Evolutionary conservation across 2,888 invertebrate species (phyloP).

Genomic region (Glomeris marginata): DNA sequence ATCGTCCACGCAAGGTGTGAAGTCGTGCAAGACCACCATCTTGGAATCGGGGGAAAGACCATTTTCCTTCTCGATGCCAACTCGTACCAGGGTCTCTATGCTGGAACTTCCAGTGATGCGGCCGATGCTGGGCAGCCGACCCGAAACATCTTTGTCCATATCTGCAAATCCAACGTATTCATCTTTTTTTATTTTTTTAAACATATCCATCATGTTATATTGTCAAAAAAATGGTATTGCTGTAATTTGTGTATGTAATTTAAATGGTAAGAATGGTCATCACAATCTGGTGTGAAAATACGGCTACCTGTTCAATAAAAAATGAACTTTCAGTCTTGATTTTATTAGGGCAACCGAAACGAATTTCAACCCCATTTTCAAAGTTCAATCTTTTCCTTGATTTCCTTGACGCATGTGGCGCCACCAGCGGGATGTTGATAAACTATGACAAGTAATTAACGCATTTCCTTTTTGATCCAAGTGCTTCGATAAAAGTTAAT

Average conservation of each 20-base stretch:
- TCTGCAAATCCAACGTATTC: conserved; percentile 30
- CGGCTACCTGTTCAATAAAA: not conserved
- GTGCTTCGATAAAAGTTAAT: too few relatives aligned
- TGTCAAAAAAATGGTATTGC: not conserved
- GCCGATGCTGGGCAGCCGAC: conserved; percentile 66
- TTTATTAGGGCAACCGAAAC: not conserved
- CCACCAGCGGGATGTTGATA: too few relatives aligned
- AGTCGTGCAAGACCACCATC: conserved; percentile 88
- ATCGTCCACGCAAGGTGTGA: conserved; percentile 87
- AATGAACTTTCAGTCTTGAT: not conserved
- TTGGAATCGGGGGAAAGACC: conserved; percentile 82
- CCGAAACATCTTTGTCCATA: conserved; percentile 58
- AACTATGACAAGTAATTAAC: too few relatives aligned
- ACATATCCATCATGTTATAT: not conserved
- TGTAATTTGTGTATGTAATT: too few relatives aligned
- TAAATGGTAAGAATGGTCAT: too few relatives aligned
- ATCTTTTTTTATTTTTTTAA: not conserved
- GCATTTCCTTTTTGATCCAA: too few relatives aligned
- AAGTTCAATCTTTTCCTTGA: too few relatives aligned
- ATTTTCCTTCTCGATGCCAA: conserved; percentile 84
- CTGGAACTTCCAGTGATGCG: conserved; percentile 88
- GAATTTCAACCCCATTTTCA: not conserved
- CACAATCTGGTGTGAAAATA: too few relatives aligned
- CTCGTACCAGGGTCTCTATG: conserved; percentile 74
- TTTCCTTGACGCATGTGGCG: too few relatives aligned